Evolutionary conservation across 2,797 vertebrate genomes (phyloP).

Genomic region (Trachops cirrhosus): DNA sequence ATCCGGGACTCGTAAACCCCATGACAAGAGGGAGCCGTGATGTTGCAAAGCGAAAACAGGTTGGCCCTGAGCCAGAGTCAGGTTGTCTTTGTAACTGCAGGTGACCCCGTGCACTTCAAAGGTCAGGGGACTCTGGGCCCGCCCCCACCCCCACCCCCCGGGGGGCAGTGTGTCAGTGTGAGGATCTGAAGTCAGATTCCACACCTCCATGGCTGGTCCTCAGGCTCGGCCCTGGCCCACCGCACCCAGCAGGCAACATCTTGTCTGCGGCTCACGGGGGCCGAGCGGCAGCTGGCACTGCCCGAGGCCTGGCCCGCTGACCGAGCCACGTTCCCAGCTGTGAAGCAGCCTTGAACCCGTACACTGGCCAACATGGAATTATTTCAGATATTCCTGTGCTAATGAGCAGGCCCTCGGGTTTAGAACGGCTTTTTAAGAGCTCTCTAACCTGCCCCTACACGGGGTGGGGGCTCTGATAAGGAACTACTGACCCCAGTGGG

Average conservation of each 20-base stretch:
- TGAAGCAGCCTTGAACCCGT: neutral
- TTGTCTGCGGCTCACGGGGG: too few relatives aligned
- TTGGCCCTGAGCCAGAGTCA: neutral
- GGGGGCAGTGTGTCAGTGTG: too few relatives aligned
- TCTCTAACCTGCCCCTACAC: accelerated
- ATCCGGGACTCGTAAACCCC: accelerated
- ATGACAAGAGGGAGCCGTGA: accelerated
- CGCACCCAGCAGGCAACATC: accelerated
- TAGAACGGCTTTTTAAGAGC: accelerated
- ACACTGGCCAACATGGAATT: neutral
- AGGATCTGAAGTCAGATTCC: neutral
- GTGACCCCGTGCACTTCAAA: neutral
- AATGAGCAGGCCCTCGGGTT: neutral
- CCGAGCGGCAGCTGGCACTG: accelerated
- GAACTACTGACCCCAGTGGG: neutral
- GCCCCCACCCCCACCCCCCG: accelerated
- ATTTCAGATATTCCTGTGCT: neutral
- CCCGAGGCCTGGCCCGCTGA: too few relatives aligned
- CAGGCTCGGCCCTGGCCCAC: accelerated
- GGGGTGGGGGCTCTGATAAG: accelerated
- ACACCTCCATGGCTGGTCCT: accelerated
- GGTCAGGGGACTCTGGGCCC: neutral
- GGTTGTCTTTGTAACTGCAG: accelerated
- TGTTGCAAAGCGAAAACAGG: neutral
- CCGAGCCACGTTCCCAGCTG: neutral